Percentiles rank a stretch among this genome's conserved stretches.
These are phyloP conservation scores for Xyliphius kryptos DNA, from an alignment of 2,113 vertebrate genomes.

Conservation along the genomic window DNA sequence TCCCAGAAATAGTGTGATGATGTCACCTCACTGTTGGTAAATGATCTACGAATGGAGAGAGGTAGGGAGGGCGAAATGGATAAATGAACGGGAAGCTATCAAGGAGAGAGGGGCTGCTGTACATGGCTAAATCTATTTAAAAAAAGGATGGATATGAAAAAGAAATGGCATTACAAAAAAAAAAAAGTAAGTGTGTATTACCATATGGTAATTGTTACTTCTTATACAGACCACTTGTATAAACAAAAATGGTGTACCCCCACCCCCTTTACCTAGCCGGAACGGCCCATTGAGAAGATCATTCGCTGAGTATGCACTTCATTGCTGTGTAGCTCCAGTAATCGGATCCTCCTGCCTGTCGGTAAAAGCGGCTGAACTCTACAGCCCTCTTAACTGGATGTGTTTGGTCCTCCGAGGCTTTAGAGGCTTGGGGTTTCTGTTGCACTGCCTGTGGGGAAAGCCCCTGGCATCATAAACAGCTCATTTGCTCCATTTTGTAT, in stretches of 20 bases:
- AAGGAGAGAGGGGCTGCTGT: constrained; percentile 16
- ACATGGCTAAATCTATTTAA: neutral
- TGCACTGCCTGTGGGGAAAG: constrained; percentile 39
- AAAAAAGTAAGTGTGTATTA: neutral
- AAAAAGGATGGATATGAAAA: constrained; percentile 13
- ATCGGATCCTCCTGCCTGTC: constrained; percentile 38
- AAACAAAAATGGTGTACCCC: neutral
- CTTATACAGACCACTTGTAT: constrained; percentile 4
- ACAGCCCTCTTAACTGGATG: constrained; percentile 44
- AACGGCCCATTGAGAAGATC: constrained; percentile 30
- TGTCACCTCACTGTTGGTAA: constrained; percentile 65
- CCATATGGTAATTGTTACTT: neutral
- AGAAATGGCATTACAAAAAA: neutral
- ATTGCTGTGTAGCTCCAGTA: constrained; percentile 40
- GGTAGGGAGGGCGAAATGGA: constrained; percentile 20
- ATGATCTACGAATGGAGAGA: constrained; percentile 42
- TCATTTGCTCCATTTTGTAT: constrained; percentile 35
- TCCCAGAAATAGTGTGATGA: constrained; percentile 65
- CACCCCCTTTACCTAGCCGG: constrained; percentile 17
- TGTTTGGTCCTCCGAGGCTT: constrained; percentile 41
- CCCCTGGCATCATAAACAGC: constrained; percentile 32
- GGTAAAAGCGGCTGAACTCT: constrained; percentile 43
- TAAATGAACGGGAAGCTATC: constrained; percentile 33
- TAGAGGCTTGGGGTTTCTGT: constrained; percentile 34
- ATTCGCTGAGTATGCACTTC: constrained; percentile 31